Percentiles rank a stretch among this genome's conserved stretches.
These are phyloP conservation scores for Trachelus tabidus DNA, from an alignment of 2,888 invertebrate species.

Conservation along the genomic window DNA sequence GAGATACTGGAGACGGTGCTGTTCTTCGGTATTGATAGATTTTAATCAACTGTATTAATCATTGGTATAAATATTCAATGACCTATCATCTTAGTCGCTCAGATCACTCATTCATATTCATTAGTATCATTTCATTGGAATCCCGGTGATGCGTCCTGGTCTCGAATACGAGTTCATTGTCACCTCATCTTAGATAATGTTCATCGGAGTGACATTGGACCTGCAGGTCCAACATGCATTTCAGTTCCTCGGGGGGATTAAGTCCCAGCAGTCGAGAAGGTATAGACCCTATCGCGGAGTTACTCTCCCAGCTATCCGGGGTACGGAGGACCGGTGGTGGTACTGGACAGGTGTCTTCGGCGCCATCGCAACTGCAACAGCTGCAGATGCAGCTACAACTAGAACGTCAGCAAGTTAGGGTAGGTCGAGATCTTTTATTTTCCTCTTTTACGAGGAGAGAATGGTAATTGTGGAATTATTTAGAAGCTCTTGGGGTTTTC, in stretches of 20 bases:
- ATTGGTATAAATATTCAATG: background rate
- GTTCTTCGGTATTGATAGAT: background rate
- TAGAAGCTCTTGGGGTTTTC: background rate
- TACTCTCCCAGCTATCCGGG: constrained; percentile 94
- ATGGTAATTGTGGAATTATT: background rate
- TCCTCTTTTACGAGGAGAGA: background rate
- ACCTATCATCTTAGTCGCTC: background rate
- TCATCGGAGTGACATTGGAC: constrained; percentile 44
- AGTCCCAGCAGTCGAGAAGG: constrained; percentile 92
- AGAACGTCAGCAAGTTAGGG: constrained; percentile 87
- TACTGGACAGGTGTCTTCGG: constrained; percentile 68
- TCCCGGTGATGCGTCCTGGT: background rate
- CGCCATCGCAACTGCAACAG: constrained; percentile 88
- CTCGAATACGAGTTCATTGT: constrained; percentile 17
- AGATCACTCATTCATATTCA: background rate
- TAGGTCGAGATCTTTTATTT: constrained; percentile 41
- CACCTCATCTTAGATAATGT: constrained; percentile 41
- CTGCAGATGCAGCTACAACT: constrained; percentile 95
- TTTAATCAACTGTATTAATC: background rate
- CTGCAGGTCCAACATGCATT: constrained; percentile 88
- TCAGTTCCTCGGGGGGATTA: constrained; percentile 88
- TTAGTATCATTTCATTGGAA: background rate
- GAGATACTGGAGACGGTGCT: background rate
- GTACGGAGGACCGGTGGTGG: constrained; percentile 79
- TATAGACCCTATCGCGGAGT: constrained; percentile 96